Evolutionary conservation across 2,113 vertebrate species (phyloP).

Genomic region (Leptobrachium ailaonicum): DNA sequence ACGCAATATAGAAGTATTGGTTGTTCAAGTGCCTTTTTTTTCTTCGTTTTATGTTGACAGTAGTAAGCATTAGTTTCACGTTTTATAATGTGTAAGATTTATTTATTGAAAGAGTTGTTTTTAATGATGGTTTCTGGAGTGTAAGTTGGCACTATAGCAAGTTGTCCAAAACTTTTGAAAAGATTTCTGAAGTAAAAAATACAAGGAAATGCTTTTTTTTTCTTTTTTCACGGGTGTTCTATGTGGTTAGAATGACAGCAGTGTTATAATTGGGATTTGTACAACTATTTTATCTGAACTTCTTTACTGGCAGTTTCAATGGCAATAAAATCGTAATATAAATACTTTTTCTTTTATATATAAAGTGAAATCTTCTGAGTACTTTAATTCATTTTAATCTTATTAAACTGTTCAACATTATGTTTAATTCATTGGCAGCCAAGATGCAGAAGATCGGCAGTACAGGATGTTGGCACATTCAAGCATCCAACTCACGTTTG

Average conservation of each 20-base stretch:
- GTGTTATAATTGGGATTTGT: background rate
- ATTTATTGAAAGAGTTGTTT: too few relatives aligned
- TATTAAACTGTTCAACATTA: slow-evolving; percentile 7
- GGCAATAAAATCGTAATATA: slow-evolving; percentile 2
- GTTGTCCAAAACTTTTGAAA: slow-evolving; percentile 9
- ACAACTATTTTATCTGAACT: slow-evolving; percentile 38
- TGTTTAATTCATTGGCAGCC: slow-evolving; percentile 33
- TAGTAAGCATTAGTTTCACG: too few relatives aligned
- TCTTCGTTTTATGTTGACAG: too few relatives aligned
- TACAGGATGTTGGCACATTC: slow-evolving; percentile 16
- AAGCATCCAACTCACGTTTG: slow-evolving; percentile 32
- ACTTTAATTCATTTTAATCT: slow-evolving; percentile 43
- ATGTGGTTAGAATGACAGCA: background rate
- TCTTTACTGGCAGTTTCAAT: slow-evolving; percentile 28
- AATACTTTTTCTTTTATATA: slow-evolving; percentile 17
- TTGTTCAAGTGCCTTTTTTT: too few relatives aligned
- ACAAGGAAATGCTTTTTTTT: background rate
- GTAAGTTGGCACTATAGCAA: too few relatives aligned
- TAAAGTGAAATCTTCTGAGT: background rate
- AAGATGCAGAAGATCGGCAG: slow-evolving; percentile 15
- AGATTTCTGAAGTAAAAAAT: slow-evolving; percentile 5
- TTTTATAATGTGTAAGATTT: too few relatives aligned
- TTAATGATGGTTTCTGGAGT: too few relatives aligned
- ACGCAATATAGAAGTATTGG: too few relatives aligned
- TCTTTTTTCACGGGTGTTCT: slow-evolving; percentile 19